Base-by-base conservation (phyloP, 2,888 invertebrate species). In the Acanthopleura granulata region DNA sequence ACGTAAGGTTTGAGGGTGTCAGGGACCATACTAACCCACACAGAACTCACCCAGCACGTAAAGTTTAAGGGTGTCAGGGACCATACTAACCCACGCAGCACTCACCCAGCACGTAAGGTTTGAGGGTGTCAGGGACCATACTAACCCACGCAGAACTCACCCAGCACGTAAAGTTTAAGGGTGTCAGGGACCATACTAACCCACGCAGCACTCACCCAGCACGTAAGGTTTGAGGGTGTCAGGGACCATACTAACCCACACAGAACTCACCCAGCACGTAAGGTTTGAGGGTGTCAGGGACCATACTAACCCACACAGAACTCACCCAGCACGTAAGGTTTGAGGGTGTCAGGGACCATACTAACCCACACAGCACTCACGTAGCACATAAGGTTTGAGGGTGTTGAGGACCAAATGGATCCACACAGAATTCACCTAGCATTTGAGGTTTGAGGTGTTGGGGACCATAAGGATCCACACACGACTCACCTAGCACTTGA, bases 381-480 rank as follows among this genome's bases (percentile, higher is more conserved):
- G n/a, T 91, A 95, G 94, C 84, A 98, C 96, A 92, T 97, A 97
- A 91, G 95, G 94, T 92, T 96, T 96, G 90, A 98, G 93, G 81
- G 96, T 94, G 91, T 95, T 95, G 81, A 98, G 98, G 89, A 98
- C 96, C 94, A 97, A 94, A 83, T 93, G 93, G 92, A 96, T n/a
- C n/a, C n/a, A n/a, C n/a, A n/a, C n/a, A n/a, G n/a, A n/a, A n/a
- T n/a, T n/a, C n/a, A n/a, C 92, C 95, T 91, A 95, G 94, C 84
- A 98, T 96, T 92, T 97, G 97, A 91, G 95, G 94, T 92, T 96
- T 96, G 90, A 98, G 81, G 96, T 94, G 91, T 95, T 95, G 81
- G 98, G 98, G 89, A 98, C 96, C 94, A 97, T 94, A 83, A 93
- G 93, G 92, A 96, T n/a, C n/a, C n/a, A n/a, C n/a, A n/a, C n/a